Percentiles rank a stretch among this genome's conserved stretches.
Conservation (phyloP, 2,888 invertebrate genomes). For the Drosophila histrio region DNA sequence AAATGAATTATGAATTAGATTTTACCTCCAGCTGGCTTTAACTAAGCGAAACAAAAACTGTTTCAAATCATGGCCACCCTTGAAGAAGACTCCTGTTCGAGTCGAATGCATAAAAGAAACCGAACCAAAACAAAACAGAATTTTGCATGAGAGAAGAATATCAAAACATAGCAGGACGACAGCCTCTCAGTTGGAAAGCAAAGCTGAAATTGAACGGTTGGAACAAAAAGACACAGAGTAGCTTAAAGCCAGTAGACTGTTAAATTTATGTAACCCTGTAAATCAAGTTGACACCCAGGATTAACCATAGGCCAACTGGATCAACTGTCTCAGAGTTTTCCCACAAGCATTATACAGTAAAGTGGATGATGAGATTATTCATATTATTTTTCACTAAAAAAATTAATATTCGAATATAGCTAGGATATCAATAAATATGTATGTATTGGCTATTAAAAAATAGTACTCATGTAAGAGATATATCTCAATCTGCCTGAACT, state of each 20-base stretch:
- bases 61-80: slow-evolving; percentile 41
- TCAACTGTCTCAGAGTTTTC: no score
- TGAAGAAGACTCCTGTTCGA: slow-evolving; percentile 13
- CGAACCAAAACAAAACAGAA: slow-evolving; percentile 24
- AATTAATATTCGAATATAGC: no score
- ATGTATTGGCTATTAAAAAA: no score
- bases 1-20: slow-evolving; percentile 70
- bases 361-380: no score
- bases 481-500: no score
- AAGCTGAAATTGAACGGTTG: background rate
- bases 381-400: no score
- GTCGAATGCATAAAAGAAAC: slow-evolving; percentile 19
- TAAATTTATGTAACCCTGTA: background rate
- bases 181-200: background rate
- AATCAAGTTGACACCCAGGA: background rate
- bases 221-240: background rate
- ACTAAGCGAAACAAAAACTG: slow-evolving; percentile 29
- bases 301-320: background rate
- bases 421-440: no score
- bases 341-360: no score
- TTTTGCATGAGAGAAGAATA: background rate
- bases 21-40: slow-evolving; percentile 34
- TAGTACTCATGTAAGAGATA: no score
- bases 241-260: background rate
- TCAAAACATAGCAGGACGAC: slow-evolving; percentile 5